Base-by-base conservation (phyloP, 2,888 invertebrate genomes). In the Andrena marginata region DNA sequence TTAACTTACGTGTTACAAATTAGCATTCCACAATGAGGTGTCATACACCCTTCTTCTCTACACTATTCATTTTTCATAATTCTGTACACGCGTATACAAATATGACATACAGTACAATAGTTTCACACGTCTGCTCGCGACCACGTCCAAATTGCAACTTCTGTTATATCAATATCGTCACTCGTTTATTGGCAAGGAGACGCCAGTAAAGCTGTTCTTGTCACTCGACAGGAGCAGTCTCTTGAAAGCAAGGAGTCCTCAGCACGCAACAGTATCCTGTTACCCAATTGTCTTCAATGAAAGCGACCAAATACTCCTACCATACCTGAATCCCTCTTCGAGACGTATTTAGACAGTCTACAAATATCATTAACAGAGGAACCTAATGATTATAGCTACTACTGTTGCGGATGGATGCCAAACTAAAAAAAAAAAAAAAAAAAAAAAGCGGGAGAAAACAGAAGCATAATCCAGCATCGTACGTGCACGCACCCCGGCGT, bases 151-250 rank as follows among this genome's bases (percentile, higher is more conserved):
- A n/a, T 51, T 51, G 10, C 56, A 56, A 56, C 23, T 51, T 3
- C 20, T 51, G 51, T 51, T 20, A 51, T 20, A 51, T 51, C 51
- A 20, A 51, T 51, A 51, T 51, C 51, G 20, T 8, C 51, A 51
- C 51, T 51, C 20, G 51, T 51, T 51, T 20, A 51, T 51, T 51
- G 20, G 20, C 51, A 51, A 51, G 51, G 51, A 51, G 51, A 51
- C 51, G 51, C n/a, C 51, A 51, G 51, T 20, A 20, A 51, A 20
- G 20, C 20, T 8, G 51, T 51, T 51, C 20, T 2, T 20, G 20
- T 51, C 51, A 51, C 20, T 51, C 51, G n/a, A 20, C 51, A 51
- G 16, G 20, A 51, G 51, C 51, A 51, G 2, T 51, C n/a, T 20
- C 20, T 20, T 51, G 51, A 51, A 51, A 51, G 51, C 51, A 8